Evolutionary conservation across 1,140 invertebrate species (phyloP), one percentile per base, ranked within the genome.

Genomic region (Brachionus koreanus): DNA sequence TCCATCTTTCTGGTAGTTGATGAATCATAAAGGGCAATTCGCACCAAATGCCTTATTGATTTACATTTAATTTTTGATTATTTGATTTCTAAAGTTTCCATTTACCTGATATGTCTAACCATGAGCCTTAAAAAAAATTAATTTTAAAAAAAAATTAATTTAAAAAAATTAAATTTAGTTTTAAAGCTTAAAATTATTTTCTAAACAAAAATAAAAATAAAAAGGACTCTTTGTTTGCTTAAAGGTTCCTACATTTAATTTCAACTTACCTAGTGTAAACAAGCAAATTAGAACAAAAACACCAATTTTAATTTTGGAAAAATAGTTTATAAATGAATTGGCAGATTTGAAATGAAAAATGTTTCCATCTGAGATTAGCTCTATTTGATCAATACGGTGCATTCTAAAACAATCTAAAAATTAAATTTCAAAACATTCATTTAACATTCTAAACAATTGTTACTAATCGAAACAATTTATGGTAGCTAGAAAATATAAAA

Each of bases 1-100:
- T 91, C 95, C 95, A 97, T 86, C 91, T 91, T 90, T 98, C 96
- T 0, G 95, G 95, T 39, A 95, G 91, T 10, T 88, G 89, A 72
- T 92, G 89, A 12, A 94, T 92, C 74, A 96, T 88, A 75, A 95
- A 87, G 0, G 94, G 94, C 9, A 84, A 16, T 67, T 84, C 84
- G 42, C 95, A 92, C 87, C 92, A 96, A 77, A 95, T 90, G 3
- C 93, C 93, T 87, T 95, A 7, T 57, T 57, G 95, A 25, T 95
- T 91, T 16, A 92, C 19, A 74, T 95, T 89, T 94, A 94, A 96
- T n/a, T 94, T 19, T 35, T 43, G n/a, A 6, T 69, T 39, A 69
- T 9, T 37, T 69, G 35, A 29, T 6, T 69, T 35, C 25, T 69
- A 9, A 9, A 69, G 7, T 33, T 33, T 69, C 10, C n/a, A 69